Evolutionary conservation across 2,797 vertebrate species (phyloP).

Genomic region (Podargus strigoides): DNA sequence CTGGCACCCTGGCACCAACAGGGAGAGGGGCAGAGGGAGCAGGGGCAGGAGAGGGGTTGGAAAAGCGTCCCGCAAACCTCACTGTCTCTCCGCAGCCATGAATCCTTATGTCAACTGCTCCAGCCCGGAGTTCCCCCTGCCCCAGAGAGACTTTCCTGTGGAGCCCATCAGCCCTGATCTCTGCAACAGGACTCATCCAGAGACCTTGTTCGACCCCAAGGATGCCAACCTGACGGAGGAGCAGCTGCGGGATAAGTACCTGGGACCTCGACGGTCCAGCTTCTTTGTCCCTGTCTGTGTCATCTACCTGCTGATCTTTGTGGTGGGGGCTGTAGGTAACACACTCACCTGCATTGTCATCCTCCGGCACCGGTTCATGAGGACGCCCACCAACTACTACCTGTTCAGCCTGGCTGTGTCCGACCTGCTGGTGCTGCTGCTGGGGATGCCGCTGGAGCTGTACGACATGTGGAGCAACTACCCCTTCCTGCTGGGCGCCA

Average conservation of each 20-base stretch:
- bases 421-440: conserved; percentile 89
- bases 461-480: conserved; percentile 95
- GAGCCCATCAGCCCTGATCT: conserved; percentile 1
- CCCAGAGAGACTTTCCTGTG: not conserved
- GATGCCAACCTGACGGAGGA: conserved; percentile 81
- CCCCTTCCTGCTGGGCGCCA: conserved; percentile 85
- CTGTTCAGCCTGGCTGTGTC: conserved; percentile 91
- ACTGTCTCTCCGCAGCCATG: conserved; percentile 1
- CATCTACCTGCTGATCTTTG: conserved; percentile 86
- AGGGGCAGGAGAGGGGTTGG: not conserved
- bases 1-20: not conserved
- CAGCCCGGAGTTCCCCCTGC: not conserved
- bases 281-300: conserved; percentile 85
- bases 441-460: conserved; percentile 92
- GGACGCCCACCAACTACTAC: conserved; percentile 93
- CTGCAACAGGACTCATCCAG: conserved; percentile 73
- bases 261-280: conserved; percentile 81
- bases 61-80: not conserved
- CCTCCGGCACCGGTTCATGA: conserved; percentile 86
- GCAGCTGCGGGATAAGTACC: conserved; percentile 79
- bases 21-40: not conserved
- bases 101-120: conserved; percentile 73
- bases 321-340: conserved; percentile 86
- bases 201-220: conserved; percentile 18
- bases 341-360: conserved; percentile 87